These are phyloP conservation scores for Drosophila atripex DNA, from an alignment of 2,888 invertebrate species.

Conservation along the genomic window DNA sequence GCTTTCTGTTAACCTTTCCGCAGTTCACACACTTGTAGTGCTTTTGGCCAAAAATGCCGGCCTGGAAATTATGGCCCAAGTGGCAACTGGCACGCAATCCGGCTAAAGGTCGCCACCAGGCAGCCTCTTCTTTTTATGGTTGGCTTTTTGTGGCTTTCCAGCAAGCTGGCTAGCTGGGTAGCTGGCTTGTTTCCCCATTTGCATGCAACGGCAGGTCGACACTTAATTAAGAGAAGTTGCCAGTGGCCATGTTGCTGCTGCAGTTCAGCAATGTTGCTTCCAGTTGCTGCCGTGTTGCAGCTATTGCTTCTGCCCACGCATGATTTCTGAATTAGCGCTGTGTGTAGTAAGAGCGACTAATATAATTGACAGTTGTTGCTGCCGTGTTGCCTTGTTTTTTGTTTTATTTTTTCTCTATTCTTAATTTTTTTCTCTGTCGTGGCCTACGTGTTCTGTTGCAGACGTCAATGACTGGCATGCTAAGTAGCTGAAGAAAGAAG, in stretches of 20 bases:
- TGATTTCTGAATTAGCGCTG: conserved; percentile 81
- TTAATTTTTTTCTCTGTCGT: conserved; percentile 11
- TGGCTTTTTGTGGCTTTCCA: conserved; percentile 3
- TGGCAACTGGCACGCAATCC: conserved; percentile 43
- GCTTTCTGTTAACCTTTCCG: conserved; percentile 15
- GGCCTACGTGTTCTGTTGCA: conserved; percentile 75
- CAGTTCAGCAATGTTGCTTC: conserved; percentile 35
- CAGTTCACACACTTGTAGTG: background rate
- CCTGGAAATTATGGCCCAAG: conserved; percentile 58
- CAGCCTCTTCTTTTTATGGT: conserved; percentile 16
- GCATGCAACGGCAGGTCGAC: conserved; percentile 73
- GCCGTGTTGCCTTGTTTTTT: conserved; percentile 34
- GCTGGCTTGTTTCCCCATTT: conserved; percentile 54
- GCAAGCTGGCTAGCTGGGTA: background rate
- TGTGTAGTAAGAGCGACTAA: conserved; percentile 71
- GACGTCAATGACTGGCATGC: conserved; percentile 71
- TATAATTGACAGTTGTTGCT: conserved; percentile 74
- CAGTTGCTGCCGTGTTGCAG: conserved; percentile 23
- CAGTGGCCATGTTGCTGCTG: conserved; percentile 58
- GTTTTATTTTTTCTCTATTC: too few relatives aligned
- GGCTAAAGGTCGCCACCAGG: conserved; percentile 39
- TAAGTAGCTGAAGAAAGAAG: conserved; percentile 55
- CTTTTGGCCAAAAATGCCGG: conserved; percentile 14
- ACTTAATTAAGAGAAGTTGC: conserved; percentile 73
- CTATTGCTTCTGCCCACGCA: conserved; percentile 81